These are phyloP conservation scores for Rhabdomys pumilio DNA, from an alignment of 2,797 vertebrate genomes.

Conservation along the genomic window DNA sequence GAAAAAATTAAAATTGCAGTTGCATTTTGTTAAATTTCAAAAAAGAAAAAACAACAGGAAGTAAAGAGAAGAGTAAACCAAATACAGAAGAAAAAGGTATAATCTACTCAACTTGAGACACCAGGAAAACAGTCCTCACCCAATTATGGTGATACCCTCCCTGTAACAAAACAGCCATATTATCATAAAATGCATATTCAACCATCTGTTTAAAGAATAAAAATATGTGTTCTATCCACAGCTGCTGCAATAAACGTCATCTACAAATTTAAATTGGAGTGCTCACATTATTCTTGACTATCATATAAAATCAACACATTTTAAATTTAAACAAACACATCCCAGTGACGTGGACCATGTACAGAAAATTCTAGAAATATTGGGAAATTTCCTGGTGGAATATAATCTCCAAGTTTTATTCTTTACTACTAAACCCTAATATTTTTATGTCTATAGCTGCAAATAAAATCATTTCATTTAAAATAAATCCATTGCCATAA, in stretches of 20 bases:
- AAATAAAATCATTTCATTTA: background rate
- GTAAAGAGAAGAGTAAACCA: background rate
- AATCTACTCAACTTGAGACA: background rate
- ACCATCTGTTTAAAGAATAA: conserved; percentile 54
- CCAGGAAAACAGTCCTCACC: background rate
- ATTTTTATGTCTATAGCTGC: background rate
- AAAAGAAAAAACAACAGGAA: background rate
- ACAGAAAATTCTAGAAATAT: conserved; percentile 6
- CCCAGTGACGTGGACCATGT: background rate
- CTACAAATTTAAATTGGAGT: conserved; percentile 56
- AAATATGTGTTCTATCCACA: conserved; percentile 39
- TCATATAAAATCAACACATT: conserved; percentile 45
- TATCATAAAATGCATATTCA: conserved; percentile 68
- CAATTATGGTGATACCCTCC: conserved; percentile 15
- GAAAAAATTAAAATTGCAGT: background rate
- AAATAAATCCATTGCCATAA: background rate
- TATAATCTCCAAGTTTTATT: background rate
- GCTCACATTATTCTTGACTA: background rate
- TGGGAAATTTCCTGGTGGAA: background rate
- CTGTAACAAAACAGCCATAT: background rate
- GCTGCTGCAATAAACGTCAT: conserved; percentile 54
- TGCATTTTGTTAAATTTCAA: background rate
- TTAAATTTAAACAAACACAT: conserved; percentile 54
- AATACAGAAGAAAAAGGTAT: background rate
- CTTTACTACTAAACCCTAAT: background rate